Evolutionary conservation across 2,113 vertebrate genomes (phyloP), one percentile per base, ranked within the genome.

Genomic region (Oreochromis aureus): DNA sequence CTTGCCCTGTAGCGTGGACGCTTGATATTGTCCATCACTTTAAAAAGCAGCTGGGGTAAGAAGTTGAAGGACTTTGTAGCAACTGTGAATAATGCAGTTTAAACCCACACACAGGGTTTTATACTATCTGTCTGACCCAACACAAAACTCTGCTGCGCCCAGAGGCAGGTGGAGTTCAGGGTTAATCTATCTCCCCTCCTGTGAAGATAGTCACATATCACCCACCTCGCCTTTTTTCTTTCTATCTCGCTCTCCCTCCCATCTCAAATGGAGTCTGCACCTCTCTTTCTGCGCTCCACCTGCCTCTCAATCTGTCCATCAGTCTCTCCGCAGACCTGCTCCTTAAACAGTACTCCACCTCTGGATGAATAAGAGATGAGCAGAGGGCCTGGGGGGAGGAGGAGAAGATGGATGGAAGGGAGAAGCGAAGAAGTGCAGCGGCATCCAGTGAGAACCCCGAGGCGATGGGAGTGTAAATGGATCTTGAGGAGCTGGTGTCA

Each of bases 281-380:
- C 36, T 82, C 51, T 71, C 41, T 69, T 34, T 54, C 55, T 88
- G 86, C 19, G 16, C n/a, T 73, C 48, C 79, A 79, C 51, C 87
- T 87, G 86, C 80, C 89, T 86, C 78, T 91, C 89, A 90, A 79
- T 89, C 89, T 82, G 58, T 58, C 90, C 66, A 81, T 66, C 82
- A 12, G 80, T 91, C 88, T 80, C 84, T 93, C 63, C 30, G 30
- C 89, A 86, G 82, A 89, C 54, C 87, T 89, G 87, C 89, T 90
- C 80, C 93, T 95, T 94, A 94, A 95, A 91, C 93, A 94, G 88
- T 90, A 91, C 91, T 93, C 92, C 85, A 76, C 86, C 66, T 27
- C 5, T 3, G 4, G 53, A 93, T 95, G 82, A 96, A 96, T 95
- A 95, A 96, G 88, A 87, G 61, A 96, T 94, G 92, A 94, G 87